Conservation (phyloP, 1,140 invertebrate species). For the Bombus fervidus region DNA sequence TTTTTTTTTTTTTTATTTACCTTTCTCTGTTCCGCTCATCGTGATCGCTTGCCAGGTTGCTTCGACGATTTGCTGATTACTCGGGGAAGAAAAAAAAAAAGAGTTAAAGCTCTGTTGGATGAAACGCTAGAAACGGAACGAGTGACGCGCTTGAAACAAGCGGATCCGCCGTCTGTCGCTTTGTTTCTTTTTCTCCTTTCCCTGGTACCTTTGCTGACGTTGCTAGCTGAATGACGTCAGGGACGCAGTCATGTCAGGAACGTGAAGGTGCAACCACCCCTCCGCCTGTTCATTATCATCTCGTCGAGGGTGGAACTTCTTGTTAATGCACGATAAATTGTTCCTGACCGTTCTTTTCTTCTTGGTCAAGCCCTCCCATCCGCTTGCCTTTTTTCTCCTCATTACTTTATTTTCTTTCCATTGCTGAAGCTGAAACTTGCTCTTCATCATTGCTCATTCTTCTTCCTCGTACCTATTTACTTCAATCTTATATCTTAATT, state of each 20-base stretch:
- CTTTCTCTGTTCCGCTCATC: slow-evolving; percentile 18
- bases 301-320: not conserved
- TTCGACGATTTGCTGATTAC: slow-evolving; percentile 79
- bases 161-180: slow-evolving; percentile 29
- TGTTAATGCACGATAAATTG: slow-evolving; percentile 38
- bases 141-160: slow-evolving; percentile 62
- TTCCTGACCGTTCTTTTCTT: slow-evolving; percentile 5
- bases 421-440: not conserved
- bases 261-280: slow-evolving; percentile 31
- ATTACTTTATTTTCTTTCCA: too few relatives aligned
- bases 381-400: not conserved
- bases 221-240: slow-evolving; percentile 47
- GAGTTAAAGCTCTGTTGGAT: slow-evolving; percentile 18
- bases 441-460: not conserved
- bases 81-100: slow-evolving; percentile 43
- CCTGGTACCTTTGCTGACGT: slow-evolving; percentile 50
- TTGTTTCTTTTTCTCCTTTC: slow-evolving; percentile 10
- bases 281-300: slow-evolving; percentile 12
- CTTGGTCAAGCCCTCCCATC: not conserved
- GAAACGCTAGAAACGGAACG: slow-evolving; percentile 42
- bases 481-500: not conserved
- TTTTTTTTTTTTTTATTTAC: slow-evolving; percentile 1
- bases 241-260: slow-evolving; percentile 45
- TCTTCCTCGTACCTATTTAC: too few relatives aligned
- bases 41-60: slow-evolving; percentile 64